Evolutionary conservation across 2,797 vertebrate species (phyloP), one percentile per base, ranked within the genome.

Genomic region (Sebastes oblongus): DNA sequence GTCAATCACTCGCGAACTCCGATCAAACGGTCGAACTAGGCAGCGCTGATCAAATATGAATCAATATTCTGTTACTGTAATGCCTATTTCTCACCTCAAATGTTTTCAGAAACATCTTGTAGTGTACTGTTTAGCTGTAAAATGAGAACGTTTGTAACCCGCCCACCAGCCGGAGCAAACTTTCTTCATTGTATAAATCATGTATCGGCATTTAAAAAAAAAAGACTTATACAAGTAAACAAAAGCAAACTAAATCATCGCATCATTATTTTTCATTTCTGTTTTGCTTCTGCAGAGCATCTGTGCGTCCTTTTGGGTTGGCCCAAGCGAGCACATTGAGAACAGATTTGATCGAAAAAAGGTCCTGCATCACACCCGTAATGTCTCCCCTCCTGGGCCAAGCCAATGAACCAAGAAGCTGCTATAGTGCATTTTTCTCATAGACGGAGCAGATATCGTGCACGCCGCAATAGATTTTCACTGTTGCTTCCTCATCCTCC

Each of bases 391-490:
- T 72, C 71, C 67, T 25, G 75, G 77, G 75, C 77, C 83, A 56
- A 81, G 66, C 58, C 76, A 74, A 55, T 74, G 66, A 87, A 88
- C 75, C 74, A 77, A 79, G 58, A 84, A 71, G 50, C 70, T 72
- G 74, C 80, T 71, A 16, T 59, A 87, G 86, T 86, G 73, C 69
- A 71, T 86, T 86, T 90, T 83, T 87, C 71, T 86, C 66, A 77
- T 14, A 59, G 71, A 79, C 65, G 58, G 46, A 87, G 66, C 75
- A 86, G 67, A 82, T 69, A 75, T 76, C 73, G 75, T 62, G 55
- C 64, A 60, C 52, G 4, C 50, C 34, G 39, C 79, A 22, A 82
- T 75, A 78, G 66, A 86, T 90, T 90, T 78, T 86, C 80, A 69
- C 42, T 59, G 54, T 69, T 62, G 25, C 27, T 64, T 77, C 73